A percentile compares a stretch with the other conserved stretches of the same genome.
phyloP scores from a whole-genome alignment of 2,888 invertebrate genomes.

The Agrotis puta region DNA sequence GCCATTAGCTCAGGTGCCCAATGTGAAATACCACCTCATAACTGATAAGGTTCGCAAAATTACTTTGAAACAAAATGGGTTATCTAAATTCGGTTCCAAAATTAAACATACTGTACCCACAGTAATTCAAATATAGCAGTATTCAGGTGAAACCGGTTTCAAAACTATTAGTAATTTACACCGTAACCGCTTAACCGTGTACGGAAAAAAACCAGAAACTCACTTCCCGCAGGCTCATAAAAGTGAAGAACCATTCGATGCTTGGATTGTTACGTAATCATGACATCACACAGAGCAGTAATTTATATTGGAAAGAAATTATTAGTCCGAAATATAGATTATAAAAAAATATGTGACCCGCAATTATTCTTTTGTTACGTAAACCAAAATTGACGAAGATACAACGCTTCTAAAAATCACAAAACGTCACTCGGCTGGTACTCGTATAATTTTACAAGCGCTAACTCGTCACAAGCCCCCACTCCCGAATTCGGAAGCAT shows the following conservation, averaged over 20 bases:
- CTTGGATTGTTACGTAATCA: neutral
- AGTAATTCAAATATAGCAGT: neutral
- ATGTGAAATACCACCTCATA: no score
- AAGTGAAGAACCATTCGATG: neutral
- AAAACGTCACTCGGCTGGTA: no score
- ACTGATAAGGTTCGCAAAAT: neutral
- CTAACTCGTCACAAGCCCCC: no score
- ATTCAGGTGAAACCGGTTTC: constrained; percentile 9
- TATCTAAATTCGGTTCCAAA: neutral
- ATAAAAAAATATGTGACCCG: no score
- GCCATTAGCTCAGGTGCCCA: no score
- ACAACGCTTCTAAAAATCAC: no score
- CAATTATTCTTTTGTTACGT: no score
- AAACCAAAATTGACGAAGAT: no score
- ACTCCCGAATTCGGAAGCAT: no score
- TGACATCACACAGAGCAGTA: neutral
- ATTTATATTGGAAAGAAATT: neutral
- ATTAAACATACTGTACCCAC: neutral
- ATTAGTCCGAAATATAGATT: no score
- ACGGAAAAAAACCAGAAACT: constrained; percentile 15
- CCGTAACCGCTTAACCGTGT: neutral
- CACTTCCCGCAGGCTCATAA: constrained; percentile 1
- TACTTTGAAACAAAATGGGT: neutral
- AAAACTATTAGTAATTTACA: constrained; percentile 1
- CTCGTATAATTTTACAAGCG: no score